phyloP scores from a whole-genome alignment of 1,140 invertebrate genomes.

The Drosophila subpulchrella region DNA sequence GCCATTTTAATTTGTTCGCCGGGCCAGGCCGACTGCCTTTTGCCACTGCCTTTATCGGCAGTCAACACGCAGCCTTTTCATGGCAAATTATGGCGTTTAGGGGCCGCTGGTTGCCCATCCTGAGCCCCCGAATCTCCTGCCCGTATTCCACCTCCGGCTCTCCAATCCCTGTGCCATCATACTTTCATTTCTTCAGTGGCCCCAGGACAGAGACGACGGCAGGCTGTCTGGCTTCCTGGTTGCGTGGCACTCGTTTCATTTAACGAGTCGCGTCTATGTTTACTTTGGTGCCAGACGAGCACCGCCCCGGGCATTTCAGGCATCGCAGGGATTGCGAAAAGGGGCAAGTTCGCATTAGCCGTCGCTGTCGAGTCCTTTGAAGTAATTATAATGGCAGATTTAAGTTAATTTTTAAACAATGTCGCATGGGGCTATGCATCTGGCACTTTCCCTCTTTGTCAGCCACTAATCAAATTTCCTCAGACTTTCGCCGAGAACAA shows the following conservation, averaged over 20 bases:
- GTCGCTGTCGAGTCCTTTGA: conserved; percentile 51
- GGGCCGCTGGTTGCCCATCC: conserved; percentile 20
- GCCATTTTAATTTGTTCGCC: conserved; percentile 61
- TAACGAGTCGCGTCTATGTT: conserved; percentile 80
- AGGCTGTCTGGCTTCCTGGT: conserved; percentile 51
- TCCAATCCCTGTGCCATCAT: conserved; percentile 28
- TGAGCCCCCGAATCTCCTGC: not conserved
- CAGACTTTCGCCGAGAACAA: conserved; percentile 25
- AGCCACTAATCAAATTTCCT: conserved; percentile 67
- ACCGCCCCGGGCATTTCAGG: conserved; percentile 29
- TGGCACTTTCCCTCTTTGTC: conserved; percentile 45
- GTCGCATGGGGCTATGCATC: conserved; percentile 48
- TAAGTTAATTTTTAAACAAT: conserved; percentile 82
- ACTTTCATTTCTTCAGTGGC: conserved; percentile 41
- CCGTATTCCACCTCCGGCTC: too few species aligned
- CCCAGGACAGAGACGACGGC: conserved; percentile 57
- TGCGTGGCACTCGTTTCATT: conserved; percentile 58
- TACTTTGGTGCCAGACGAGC: conserved; percentile 71
- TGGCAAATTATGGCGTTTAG: conserved; percentile 82
- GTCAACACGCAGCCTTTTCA: conserved; percentile 82
- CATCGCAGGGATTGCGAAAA: conserved; percentile 31
- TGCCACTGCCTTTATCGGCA: conserved; percentile 73
- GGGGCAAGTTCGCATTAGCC: conserved; percentile 26
- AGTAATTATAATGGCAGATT: conserved; percentile 81
- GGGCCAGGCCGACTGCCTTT: conserved; percentile 52